Conservation (phyloP, 2,888 invertebrate genomes). For the Caenorhabditis wallacei region DNA sequence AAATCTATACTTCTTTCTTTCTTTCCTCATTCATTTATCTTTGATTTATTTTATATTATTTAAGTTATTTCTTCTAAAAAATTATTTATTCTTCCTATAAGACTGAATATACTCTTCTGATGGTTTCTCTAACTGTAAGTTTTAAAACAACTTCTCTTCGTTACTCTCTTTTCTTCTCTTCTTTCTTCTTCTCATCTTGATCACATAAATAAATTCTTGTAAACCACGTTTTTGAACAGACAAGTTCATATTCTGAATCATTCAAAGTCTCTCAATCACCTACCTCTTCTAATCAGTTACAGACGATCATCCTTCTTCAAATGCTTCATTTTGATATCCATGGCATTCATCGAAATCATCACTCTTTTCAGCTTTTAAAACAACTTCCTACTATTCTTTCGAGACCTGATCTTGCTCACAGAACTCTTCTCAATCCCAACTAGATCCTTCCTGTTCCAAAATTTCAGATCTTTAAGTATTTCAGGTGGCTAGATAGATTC, state of each 20-base stretch:
- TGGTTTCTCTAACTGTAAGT: neutral
- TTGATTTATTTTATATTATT: slow-evolving; percentile 1
- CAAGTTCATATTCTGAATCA: neutral
- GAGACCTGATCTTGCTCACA: too few relatives aligned
- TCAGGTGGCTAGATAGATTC: too few relatives aligned
- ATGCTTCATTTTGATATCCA: neutral
- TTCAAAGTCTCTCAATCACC: neutral
- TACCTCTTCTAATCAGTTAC: neutral
- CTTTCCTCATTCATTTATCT: slow-evolving; percentile 1
- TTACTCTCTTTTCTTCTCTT: slow-evolving; percentile 11
- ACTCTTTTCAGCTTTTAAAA: too few relatives aligned
- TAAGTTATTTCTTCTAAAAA: neutral
- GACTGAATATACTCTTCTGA: neutral
- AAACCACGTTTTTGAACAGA: neutral
- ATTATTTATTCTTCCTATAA: neutral
- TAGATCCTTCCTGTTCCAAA: too few relatives aligned
- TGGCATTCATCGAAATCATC: too few relatives aligned
- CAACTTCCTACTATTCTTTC: too few relatives aligned
- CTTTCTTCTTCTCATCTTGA: slow-evolving; percentile 25
- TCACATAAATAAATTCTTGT: slow-evolving; percentile 29
- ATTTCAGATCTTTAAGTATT: too few relatives aligned
- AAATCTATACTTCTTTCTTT: slow-evolving; percentile 14
- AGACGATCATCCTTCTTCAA: slow-evolving; percentile 4
- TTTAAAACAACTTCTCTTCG: neutral
- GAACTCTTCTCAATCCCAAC: too few relatives aligned